A percentile compares a stretch with the other conserved stretches of the same genome.
Evolutionary conservation across 2,113 vertebrate genomes (phyloP).

Genomic region (Hiodon alosoides): DNA sequence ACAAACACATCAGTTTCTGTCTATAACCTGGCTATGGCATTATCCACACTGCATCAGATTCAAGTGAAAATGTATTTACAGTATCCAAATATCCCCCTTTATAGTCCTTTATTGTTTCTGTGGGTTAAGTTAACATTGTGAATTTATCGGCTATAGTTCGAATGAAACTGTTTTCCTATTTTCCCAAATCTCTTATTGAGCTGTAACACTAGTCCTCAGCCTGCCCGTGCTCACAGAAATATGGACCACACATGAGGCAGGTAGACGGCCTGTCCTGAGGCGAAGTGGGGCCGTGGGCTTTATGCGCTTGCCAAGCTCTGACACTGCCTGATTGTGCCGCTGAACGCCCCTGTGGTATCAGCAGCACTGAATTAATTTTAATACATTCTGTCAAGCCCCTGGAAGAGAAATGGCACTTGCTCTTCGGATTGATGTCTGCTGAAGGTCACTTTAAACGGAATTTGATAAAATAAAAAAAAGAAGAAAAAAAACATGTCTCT

Average conservation of each 20-base stretch:
- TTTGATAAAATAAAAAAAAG: slow-evolving; percentile 10
- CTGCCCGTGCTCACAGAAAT: too few relatives aligned
- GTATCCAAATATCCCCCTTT: too few relatives aligned
- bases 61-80: too few relatives aligned
- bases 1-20: too few relatives aligned
- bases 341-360: slow-evolving; percentile 24
- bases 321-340: slow-evolving; percentile 24
- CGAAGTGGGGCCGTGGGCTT: neutral
- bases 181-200: neutral
- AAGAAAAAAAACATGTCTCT: slow-evolving; percentile 13
- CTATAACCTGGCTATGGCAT: too few relatives aligned
- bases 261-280: neutral
- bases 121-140: neutral
- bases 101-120: neutral
- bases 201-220: neutral
- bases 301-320: slow-evolving; percentile 14
- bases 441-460: slow-evolving; percentile 44
- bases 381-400: slow-evolving; percentile 44
- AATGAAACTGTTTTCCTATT: neutral
- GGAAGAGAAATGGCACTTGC: slow-evolving; percentile 45
- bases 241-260: neutral
- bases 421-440: slow-evolving; percentile 37
- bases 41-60: too few relatives aligned
- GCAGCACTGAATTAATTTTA: slow-evolving; percentile 44
- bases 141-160: neutral